These are phyloP conservation scores for Chelonus insularis DNA, from an alignment of 1,140 invertebrate species.

Conservation along the genomic window DNA sequence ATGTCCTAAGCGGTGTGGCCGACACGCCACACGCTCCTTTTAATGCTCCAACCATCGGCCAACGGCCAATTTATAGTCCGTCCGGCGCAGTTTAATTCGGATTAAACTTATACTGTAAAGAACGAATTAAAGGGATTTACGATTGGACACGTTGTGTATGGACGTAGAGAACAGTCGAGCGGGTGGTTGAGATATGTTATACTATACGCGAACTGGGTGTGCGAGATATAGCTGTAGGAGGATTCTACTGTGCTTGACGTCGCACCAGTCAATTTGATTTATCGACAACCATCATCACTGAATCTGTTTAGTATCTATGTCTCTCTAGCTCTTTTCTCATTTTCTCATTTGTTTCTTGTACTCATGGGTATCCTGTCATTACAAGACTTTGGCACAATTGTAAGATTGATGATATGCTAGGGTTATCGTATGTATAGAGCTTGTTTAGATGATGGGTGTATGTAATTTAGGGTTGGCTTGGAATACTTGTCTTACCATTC, in stretches of 20 bases:
- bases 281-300: constrained; percentile 20
- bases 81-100: constrained; percentile 52
- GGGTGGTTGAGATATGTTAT: background rate
- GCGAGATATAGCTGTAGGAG: constrained; percentile 12
- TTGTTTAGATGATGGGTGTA: too few relatives aligned
- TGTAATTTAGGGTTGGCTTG: too few relatives aligned
- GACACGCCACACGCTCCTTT: constrained; percentile 35
- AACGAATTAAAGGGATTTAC: constrained; percentile 56
- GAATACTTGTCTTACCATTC: too few relatives aligned
- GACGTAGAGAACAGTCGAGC: constrained; percentile 17
- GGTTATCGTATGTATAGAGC: too few relatives aligned
- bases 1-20: constrained; percentile 14
- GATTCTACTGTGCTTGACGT: constrained; percentile 12
- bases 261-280: constrained; percentile 34
- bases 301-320: constrained; percentile 4
- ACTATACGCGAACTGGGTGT: background rate
- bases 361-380: too few relatives aligned
- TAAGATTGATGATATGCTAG: background rate
- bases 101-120: constrained; percentile 54
- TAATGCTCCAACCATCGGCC: constrained; percentile 38
- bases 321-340: background rate
- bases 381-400: background rate
- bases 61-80: constrained; percentile 48
- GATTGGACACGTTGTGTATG: constrained; percentile 51
- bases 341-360: background rate